phyloP scores from a whole-genome alignment of 2,888 invertebrate species.

The Ochropacha duplaris region DNA sequence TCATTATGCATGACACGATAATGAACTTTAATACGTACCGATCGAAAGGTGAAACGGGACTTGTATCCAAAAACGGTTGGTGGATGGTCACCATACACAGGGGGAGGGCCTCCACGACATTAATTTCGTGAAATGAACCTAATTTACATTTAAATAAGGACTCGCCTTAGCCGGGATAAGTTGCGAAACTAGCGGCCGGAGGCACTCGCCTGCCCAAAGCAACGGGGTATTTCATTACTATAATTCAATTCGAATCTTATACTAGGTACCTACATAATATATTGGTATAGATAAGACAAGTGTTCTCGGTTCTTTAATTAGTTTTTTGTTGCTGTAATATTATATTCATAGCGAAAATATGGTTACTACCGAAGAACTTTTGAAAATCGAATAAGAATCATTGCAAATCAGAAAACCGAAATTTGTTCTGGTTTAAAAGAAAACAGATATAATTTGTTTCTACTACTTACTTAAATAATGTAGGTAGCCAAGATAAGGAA shows the following conservation, averaged over 20 bases:
- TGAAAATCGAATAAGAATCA: too few species aligned
- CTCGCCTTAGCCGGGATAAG: slow-evolving; percentile 82
- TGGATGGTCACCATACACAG: slow-evolving; percentile 59
- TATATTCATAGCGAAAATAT: too few species aligned
- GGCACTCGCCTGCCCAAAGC: slow-evolving; percentile 76
- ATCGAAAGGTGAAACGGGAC: slow-evolving; percentile 25
- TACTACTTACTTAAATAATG: too few species aligned
- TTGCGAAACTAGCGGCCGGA: slow-evolving; percentile 81
- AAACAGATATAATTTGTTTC: too few species aligned
- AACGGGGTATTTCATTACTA: slow-evolving; percentile 78
- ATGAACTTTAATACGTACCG: slow-evolving; percentile 44
- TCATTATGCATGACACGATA: slow-evolving; percentile 50
- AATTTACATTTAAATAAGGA: slow-evolving; percentile 95
- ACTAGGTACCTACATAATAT: slow-evolving; percentile 30
- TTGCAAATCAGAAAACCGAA: too few species aligned
- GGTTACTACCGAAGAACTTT: too few species aligned
- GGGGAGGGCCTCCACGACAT: slow-evolving; percentile 87
- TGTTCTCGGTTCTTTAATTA: neutral
- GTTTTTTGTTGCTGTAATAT: slow-evolving; percentile 9
- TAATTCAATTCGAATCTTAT: slow-evolving; percentile 77
- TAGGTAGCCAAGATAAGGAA: too few species aligned
- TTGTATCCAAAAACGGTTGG: slow-evolving; percentile 34
- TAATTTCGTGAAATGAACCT: slow-evolving; percentile 95
- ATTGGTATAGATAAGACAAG: slow-evolving; percentile 22
- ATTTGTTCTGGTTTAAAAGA: too few species aligned